Base-by-base conservation (phyloP, 2,888 invertebrate species). In the Athalia rosae region DNA sequence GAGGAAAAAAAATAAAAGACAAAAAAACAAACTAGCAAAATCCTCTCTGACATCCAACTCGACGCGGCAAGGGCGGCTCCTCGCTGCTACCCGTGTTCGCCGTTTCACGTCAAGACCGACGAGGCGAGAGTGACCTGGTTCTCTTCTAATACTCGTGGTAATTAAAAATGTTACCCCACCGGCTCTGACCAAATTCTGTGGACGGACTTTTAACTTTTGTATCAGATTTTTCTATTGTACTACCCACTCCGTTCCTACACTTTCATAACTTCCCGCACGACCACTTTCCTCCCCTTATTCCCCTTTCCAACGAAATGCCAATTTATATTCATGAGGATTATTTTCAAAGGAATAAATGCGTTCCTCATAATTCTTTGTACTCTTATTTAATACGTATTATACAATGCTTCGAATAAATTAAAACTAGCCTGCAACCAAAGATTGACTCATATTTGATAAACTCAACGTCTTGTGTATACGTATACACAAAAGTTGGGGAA, bases 251-350 rank as follows among this genome's bases (percentile, higher is more conserved):
- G 7, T 45, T 45, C 45, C 45, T 71, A 41, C 13, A 9, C 48
- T 48, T 48, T 13, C 66, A 15, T 48, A 50, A 4, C 28, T 41
- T 56, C 41, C 48, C 28, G 48, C 71, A 58, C 58, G n/a, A 45
- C 58, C 56, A 43, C 28, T 28, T 28, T 28, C 28, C 2, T 28
- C 2, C 28, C 28, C 28, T 28, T 1, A 28, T 28, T 28, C 28
- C 28, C 28, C 28, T 2, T 28, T 28, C 0, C 45, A 45, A 58
- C 41, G 7, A n/a, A 53, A n/a, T 58, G 43, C 58, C 83, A 83
- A 85, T 85, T 84, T 85, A 83, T 84, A 84, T 85, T 85, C 85
- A 83, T 82, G 85, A 83, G 82, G 81, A 82, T 84, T 82, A 82
- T 80, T 83, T 83, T 81, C 74, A 78, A 62, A 71, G 77, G 11